These are phyloP conservation scores for Ganaspis sp. DNA, from an alignment of 1,140 invertebrate genomes.

Conservation along the genomic window DNA sequence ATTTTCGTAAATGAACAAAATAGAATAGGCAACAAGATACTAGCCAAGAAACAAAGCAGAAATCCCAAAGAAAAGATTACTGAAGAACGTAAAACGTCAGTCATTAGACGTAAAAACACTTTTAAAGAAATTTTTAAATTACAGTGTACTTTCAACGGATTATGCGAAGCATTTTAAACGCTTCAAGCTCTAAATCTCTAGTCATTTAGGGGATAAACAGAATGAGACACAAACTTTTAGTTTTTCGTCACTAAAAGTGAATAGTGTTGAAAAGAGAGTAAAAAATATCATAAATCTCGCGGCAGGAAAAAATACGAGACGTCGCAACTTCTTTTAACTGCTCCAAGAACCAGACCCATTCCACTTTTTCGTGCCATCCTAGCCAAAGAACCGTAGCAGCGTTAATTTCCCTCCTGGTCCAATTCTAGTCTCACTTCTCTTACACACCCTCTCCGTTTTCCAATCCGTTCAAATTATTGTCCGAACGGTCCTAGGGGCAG, in stretches of 20 bases:
- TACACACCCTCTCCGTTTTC: conserved; percentile 4
- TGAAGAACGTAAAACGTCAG: conserved; percentile 2
- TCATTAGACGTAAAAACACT: background rate
- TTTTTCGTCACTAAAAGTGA: conserved; percentile 54
- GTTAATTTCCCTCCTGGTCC: conserved; percentile 9
- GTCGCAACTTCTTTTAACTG: conserved; percentile 58
- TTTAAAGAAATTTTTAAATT: background rate
- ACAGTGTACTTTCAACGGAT: background rate
- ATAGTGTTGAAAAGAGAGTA: conserved; percentile 41
- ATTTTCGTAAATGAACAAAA: too few relatives aligned
- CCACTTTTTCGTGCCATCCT: background rate
- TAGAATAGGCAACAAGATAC: too few relatives aligned
- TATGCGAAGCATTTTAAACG: background rate
- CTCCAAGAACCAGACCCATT: conserved; percentile 50
- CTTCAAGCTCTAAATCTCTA: background rate
- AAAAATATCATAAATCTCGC: conserved; percentile 36
- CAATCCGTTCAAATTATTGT: conserved; percentile 36
- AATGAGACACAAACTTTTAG: background rate
- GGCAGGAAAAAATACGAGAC: conserved; percentile 56
- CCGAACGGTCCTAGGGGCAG: background rate
- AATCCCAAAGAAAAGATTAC: background rate
- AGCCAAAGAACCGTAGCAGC: background rate
- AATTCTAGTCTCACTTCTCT: background rate
- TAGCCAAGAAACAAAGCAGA: too few relatives aligned
- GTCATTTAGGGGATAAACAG: background rate